phyloP scores from a whole-genome alignment of 2,888 invertebrate genomes.

The Diachrysia chrysitis region DNA sequence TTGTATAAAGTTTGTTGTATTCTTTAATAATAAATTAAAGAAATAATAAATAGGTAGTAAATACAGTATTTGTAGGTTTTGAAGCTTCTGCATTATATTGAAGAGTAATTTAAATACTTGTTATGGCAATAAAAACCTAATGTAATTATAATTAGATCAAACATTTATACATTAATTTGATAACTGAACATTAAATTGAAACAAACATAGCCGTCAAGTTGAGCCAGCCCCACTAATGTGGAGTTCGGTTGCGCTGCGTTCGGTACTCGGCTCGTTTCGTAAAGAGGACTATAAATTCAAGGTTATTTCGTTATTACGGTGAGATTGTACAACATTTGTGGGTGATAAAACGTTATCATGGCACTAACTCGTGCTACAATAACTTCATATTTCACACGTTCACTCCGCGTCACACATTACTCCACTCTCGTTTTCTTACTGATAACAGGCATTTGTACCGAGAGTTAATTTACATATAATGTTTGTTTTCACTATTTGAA shows the following conservation, averaged over 20 bases:
- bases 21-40: background rate
- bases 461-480: background rate
- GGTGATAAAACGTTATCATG: conserved; percentile 84
- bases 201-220: background rate
- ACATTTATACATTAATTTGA: background rate
- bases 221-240: conserved; percentile 13
- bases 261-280: conserved; percentile 79
- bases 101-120: too few species aligned
- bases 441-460: conserved; percentile 38
- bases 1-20: background rate
- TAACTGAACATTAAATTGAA: background rate
- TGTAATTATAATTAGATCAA: too few species aligned
- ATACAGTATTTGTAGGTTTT: background rate
- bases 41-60: too few species aligned
- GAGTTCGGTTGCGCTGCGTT: conserved; percentile 56
- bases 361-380: conserved; percentile 76
- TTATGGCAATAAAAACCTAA: too few species aligned
- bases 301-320: conserved; percentile 85
- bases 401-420: conserved; percentile 53
- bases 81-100: background rate
- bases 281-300: conserved; percentile 85
- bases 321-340: conserved; percentile 82
- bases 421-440: conserved; percentile 28
- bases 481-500: background rate
- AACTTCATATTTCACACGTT: conserved; percentile 78